Evolutionary conservation across 2,888 invertebrate species (phyloP).

Genomic region (Thymelicus sylvestris): DNA sequence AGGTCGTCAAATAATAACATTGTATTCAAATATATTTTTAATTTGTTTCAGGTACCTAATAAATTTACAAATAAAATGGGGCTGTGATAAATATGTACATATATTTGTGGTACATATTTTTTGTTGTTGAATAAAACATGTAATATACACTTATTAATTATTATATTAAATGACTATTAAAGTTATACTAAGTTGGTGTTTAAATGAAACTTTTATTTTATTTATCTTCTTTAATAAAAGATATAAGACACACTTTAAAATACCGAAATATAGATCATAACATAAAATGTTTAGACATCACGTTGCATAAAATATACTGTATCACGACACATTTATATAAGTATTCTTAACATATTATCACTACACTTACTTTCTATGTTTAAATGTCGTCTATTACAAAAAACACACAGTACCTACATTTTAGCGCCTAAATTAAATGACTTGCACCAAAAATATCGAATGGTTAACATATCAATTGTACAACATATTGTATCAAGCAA

Average conservation of each 20-base stretch:
- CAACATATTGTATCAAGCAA: too few species aligned
- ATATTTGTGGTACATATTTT: slow-evolving; percentile 44
- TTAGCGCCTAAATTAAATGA: too few species aligned
- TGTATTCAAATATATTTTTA: background rate
- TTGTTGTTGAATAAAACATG: slow-evolving; percentile 24
- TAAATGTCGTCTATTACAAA: slow-evolving; percentile 15
- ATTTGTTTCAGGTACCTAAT: slow-evolving; percentile 49
- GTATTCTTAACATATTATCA: slow-evolving; percentile 14
- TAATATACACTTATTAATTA: slow-evolving; percentile 30
- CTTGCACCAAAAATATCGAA: too few species aligned
- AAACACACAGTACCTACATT: background rate
- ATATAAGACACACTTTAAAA: slow-evolving; percentile 22
- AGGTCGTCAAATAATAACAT: too few species aligned
- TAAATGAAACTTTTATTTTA: slow-evolving; percentile 34
- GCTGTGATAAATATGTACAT: slow-evolving; percentile 72
- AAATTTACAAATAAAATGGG: slow-evolving; percentile 55
- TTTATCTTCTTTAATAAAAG: slow-evolving; percentile 29
- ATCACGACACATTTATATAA: slow-evolving; percentile 21
- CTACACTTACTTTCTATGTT: slow-evolving; percentile 19
- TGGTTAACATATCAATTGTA: too few species aligned
- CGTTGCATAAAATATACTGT: slow-evolving; percentile 13
- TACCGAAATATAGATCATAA: slow-evolving; percentile 26
- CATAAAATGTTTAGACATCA: slow-evolving; percentile 13
- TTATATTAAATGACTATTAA: slow-evolving; percentile 19
- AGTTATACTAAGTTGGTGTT: slow-evolving; percentile 20